Conservation (phyloP, 2,888 invertebrate species). For the Venusia cambrica region DNA sequence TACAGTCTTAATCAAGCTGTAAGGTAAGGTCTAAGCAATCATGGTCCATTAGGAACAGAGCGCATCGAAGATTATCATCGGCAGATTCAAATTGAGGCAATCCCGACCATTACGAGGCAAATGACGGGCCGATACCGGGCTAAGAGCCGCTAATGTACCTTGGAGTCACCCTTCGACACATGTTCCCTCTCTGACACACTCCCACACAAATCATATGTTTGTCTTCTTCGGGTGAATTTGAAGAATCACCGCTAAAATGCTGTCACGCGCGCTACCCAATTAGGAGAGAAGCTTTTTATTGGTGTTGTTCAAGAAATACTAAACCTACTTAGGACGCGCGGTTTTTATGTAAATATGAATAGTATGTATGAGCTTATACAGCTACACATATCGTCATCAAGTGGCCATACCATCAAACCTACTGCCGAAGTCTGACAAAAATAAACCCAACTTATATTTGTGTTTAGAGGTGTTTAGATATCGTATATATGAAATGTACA, state of each 20-base stretch:
- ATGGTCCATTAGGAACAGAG: slow-evolving; percentile 52
- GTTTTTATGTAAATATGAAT: slow-evolving; percentile 17
- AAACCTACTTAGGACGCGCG: slow-evolving; percentile 25
- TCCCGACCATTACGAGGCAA: slow-evolving; percentile 65
- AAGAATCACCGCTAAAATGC: slow-evolving; percentile 51
- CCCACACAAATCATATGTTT: slow-evolving; percentile 23
- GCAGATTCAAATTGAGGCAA: slow-evolving; percentile 65
- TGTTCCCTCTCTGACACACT: slow-evolving; percentile 40
- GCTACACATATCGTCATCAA: no score
- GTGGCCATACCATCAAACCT: no score
- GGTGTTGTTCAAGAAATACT: slow-evolving; percentile 24
- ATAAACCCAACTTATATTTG: no score
- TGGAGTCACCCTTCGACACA: slow-evolving; percentile 42
- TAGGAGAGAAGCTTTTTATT: slow-evolving; percentile 43
- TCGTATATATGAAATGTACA: no score
- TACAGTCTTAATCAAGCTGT: no score
- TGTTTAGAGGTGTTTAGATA: no score
- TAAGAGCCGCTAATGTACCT: slow-evolving; percentile 61
- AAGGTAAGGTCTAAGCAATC: slow-evolving; percentile 26
- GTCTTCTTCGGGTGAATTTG: slow-evolving; percentile 45
- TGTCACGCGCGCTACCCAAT: slow-evolving; percentile 62
- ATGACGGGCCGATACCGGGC: slow-evolving; percentile 57
- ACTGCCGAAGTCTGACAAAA: no score
- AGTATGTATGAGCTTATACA: slow-evolving; percentile 15
- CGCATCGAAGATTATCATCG: slow-evolving; percentile 47